Percentiles rank a stretch among this genome's conserved stretches.
phyloP scores from a whole-genome alignment of 2,797 vertebrate genomes.

The Syngnathus rostellatus region DNA sequence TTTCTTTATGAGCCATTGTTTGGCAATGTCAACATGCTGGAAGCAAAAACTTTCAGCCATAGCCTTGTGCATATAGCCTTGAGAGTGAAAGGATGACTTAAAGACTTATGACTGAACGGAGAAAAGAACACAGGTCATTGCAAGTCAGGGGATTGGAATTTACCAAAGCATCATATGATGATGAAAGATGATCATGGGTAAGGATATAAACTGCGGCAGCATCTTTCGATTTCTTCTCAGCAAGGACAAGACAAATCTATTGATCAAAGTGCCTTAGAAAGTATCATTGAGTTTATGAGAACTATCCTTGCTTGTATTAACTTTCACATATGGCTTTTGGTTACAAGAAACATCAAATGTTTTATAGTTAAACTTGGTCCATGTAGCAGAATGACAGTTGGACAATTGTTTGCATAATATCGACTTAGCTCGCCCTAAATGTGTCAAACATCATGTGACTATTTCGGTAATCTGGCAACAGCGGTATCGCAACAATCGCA shows the following conservation, averaged over 20 bases:
- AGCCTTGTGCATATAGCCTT: constrained; percentile 25
- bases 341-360: background rate
- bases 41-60: constrained; percentile 25
- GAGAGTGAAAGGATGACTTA: constrained; percentile 53
- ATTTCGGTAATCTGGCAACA: background rate
- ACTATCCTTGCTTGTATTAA: background rate
- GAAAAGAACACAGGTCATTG: constrained; percentile 39
- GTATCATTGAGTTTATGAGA: background rate
- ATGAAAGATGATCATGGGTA: constrained; percentile 40
- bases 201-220: constrained; percentile 37
- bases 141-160: constrained; percentile 35
- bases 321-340: background rate
- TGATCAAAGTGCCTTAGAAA: background rate
- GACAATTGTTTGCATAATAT: background rate
- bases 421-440: background rate
- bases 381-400: background rate
- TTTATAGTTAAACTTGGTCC: background rate
- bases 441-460: background rate
- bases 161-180: constrained; percentile 36
- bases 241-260: background rate
- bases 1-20: constrained; percentile 48
- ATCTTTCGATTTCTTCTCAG: constrained; percentile 5
- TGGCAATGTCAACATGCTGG: constrained; percentile 33
- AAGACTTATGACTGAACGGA: constrained; percentile 35
- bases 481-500: background rate